Evolutionary conservation across 2,797 vertebrate genomes (phyloP).

Genomic region (Benthosema pterotum): DNA sequence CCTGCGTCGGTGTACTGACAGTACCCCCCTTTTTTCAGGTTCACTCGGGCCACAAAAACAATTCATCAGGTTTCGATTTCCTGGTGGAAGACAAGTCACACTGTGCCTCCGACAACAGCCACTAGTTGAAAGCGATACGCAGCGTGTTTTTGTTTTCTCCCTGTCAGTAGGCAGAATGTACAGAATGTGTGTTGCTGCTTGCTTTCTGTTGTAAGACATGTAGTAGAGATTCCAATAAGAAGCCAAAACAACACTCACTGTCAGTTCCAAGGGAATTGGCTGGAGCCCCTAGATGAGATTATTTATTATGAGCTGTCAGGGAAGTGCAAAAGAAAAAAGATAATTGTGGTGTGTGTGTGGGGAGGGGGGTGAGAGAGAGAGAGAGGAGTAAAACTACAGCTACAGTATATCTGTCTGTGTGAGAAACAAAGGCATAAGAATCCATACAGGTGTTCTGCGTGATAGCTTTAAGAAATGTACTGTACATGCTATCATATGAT

Average conservation of each 20-base stretch:
- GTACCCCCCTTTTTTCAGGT: constrained; percentile 39
- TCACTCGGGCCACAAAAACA: constrained; percentile 57
- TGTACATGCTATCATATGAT: too few species aligned
- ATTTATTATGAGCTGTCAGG: constrained; percentile 29
- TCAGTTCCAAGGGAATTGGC: constrained; percentile 20
- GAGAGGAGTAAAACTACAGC: too few species aligned
- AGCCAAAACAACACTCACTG: constrained; percentile 20
- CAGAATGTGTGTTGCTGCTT: constrained; percentile 35
- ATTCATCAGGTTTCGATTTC: constrained; percentile 56
- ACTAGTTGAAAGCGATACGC: constrained; percentile 51
- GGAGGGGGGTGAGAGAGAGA: too few species aligned
- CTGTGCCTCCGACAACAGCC: constrained; percentile 40
- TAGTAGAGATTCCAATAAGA: constrained; percentile 31
- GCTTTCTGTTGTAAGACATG: constrained; percentile 37
- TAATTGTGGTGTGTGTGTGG: neutral
- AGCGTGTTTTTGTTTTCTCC: constrained; percentile 51
- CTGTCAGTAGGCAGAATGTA: constrained; percentile 39
- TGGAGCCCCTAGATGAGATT: constrained; percentile 9
- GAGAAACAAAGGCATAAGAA: too few species aligned
- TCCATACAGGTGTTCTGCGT: too few species aligned
- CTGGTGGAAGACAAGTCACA: constrained; percentile 44
- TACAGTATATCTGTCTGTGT: too few species aligned
- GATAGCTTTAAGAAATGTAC: too few species aligned
- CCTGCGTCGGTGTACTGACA: constrained; percentile 39
- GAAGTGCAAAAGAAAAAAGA: constrained; percentile 9